A percentile compares a stretch with the other conserved stretches of the same genome.
These are phyloP conservation scores for Philereme transversata DNA, from an alignment of 2,888 invertebrate genomes.

Conservation along the genomic window DNA sequence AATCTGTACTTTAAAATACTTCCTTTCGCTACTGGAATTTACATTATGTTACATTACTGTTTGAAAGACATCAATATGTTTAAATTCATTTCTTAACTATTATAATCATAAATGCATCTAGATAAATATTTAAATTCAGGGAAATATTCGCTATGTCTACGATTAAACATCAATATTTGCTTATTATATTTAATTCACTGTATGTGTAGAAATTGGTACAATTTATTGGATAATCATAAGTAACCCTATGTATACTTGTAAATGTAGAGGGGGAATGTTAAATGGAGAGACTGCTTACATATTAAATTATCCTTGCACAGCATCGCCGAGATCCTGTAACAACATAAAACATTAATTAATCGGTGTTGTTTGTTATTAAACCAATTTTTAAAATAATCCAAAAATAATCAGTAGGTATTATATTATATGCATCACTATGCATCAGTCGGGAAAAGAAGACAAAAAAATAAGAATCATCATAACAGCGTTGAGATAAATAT, in stretches of 20 bases:
- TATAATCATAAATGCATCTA: background rate
- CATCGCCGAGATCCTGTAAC: constrained; percentile 43
- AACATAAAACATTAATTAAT: constrained; percentile 20
- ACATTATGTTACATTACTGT: background rate
- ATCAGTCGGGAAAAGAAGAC: constrained; percentile 79
- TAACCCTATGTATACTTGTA: no score
- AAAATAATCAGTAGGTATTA: constrained; percentile 41
- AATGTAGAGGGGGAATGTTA: background rate
- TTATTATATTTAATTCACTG: no score
- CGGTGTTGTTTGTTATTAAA: background rate
- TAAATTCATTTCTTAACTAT: background rate
- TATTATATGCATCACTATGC: constrained; percentile 59
- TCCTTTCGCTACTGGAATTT: background rate
- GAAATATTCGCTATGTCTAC: no score
- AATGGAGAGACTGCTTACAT: constrained; percentile 18
- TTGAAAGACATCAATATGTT: background rate
- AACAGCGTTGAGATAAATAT: background rate
- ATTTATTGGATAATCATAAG: no score
- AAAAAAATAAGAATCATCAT: constrained; percentile 59
- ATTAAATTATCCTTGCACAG: constrained; percentile 2
- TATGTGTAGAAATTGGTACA: no score
- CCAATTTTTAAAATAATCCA: background rate
- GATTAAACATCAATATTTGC: no score
- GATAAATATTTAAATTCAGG: background rate
- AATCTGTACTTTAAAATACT: background rate